Conservation (phyloP, 2,113 vertebrate species). For the Antennarius striatus region DNA sequence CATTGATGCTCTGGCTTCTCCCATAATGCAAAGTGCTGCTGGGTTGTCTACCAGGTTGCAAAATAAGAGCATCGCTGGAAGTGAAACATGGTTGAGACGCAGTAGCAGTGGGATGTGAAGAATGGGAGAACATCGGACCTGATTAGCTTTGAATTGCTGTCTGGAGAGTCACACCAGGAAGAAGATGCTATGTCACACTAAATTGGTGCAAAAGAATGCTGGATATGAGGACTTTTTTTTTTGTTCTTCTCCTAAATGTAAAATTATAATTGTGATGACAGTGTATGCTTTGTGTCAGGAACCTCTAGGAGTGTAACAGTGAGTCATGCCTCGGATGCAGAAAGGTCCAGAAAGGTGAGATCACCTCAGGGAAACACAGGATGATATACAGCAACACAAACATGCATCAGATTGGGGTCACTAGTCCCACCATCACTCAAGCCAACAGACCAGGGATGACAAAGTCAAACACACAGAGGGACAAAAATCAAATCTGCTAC, state of each 20-base stretch:
- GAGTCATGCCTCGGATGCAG: background rate
- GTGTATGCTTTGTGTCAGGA: background rate
- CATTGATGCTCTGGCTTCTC: constrained; percentile 22
- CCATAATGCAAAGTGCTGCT: constrained; percentile 27
- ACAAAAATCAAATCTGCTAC: too few species aligned
- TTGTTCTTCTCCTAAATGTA: background rate
- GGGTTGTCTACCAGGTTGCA: constrained; percentile 28
- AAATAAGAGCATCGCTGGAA: constrained; percentile 36
- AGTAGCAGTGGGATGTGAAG: constrained; percentile 47
- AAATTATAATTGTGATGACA: constrained; percentile 15
- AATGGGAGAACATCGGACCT: constrained; percentile 44
- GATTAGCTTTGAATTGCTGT: constrained; percentile 54
- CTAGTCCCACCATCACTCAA: too few species aligned
- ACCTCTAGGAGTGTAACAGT: background rate
- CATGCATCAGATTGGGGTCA: too few species aligned
- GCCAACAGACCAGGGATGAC: too few species aligned
- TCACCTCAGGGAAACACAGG: background rate
- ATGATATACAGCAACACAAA: background rate
- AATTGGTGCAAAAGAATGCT: constrained; percentile 37
- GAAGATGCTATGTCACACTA: constrained; percentile 1
- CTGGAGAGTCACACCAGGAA: constrained; percentile 17
- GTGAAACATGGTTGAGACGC: constrained; percentile 41
- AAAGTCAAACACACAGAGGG: too few species aligned
- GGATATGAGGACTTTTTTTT: constrained; percentile 7
- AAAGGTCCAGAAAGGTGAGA: constrained; percentile 1